Base-by-base conservation (phyloP, 2,797 vertebrate genomes). In the Taenioides sp. region DNA sequence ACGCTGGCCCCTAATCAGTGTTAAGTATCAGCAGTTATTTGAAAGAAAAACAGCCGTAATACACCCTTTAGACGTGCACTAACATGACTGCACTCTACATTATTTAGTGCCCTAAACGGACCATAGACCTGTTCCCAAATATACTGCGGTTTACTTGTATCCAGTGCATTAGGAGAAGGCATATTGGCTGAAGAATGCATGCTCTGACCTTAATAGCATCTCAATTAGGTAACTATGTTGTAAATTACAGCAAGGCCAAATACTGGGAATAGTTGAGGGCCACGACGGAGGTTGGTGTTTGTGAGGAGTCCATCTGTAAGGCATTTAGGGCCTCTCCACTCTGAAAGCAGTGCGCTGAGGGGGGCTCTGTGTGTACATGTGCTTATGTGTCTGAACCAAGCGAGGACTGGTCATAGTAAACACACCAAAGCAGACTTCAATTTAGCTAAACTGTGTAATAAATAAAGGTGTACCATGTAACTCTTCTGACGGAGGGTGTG, bases 271-370 rank as follows among this genome's bases (percentile, higher is more conserved):
- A 87, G 81, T 88, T 90, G 85, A 88, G 88, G 88, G 80, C 73
- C 76, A 67, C 74, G 76, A 75, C 82, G 84, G 85, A 89, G 85
- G 78, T 86, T 84, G 80, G 84, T 88, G 89, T 91, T 89, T 92
- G 90, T 88, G 86, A 86, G 80, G 87, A 91, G 88, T 91, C 91
- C 91, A 92, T 92, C 91, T 93, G 91, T 87, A 87, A 91, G 78
- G 85, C 85, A 89, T 93, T 92, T 87, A 89, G 87, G 86, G 87
- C 87, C 89, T 84, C 88, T 84, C 73, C 74, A 74, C 81, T 88
- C 84, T 85, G 79, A 87, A 85, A 85, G 83, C 83, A 80, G 16
- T 49, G 72, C 85, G 84, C 76, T 83, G 73, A 82, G 76, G 86
- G 40, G 86, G 85, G 80, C 81, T 73, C 74, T 54, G 57, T 72